These are phyloP conservation scores for Bergia puertoricense DNA, from an alignment of 92 coral and sea anemone species.

Conservation along the genomic window DNA sequence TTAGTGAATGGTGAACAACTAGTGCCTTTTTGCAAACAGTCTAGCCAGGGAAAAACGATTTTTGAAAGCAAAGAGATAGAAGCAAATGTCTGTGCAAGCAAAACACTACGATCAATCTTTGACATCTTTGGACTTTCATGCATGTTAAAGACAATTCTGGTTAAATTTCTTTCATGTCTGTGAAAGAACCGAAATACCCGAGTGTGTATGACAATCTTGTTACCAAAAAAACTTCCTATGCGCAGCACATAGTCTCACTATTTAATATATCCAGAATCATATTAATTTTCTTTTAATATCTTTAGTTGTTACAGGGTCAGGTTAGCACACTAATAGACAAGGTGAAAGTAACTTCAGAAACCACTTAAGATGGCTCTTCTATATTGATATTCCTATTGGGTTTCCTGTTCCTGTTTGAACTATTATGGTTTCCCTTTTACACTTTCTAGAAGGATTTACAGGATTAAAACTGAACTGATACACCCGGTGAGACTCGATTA, in stretches of 20 bases:
- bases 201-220: not conserved
- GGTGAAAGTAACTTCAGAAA: not conserved
- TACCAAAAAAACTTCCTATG: not conserved
- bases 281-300: not conserved
- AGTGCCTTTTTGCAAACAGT: no score
- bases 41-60: no score
- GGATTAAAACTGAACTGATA: conserved; percentile 9
- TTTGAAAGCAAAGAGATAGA: no score
- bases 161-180: no score
- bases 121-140: no score
- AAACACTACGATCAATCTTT: no score
- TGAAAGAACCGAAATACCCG: not conserved
- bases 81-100: no score
- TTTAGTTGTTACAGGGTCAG: no score
- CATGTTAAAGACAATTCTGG: no score
- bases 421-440: not conserved
- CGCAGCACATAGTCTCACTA: not conserved
- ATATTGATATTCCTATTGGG: not conserved
- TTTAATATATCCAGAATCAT: not conserved
- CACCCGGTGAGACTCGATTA: not conserved
- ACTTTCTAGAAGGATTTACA: conserved; percentile 3
- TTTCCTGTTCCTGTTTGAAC: conserved; percentile 33
- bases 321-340: no score
- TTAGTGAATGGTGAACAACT: no score
- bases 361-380: not conserved